Percentiles rank a stretch among this genome's conserved stretches.
Conservation (phyloP, 2,797 vertebrate species). For the Ceryle rudis region DNA sequence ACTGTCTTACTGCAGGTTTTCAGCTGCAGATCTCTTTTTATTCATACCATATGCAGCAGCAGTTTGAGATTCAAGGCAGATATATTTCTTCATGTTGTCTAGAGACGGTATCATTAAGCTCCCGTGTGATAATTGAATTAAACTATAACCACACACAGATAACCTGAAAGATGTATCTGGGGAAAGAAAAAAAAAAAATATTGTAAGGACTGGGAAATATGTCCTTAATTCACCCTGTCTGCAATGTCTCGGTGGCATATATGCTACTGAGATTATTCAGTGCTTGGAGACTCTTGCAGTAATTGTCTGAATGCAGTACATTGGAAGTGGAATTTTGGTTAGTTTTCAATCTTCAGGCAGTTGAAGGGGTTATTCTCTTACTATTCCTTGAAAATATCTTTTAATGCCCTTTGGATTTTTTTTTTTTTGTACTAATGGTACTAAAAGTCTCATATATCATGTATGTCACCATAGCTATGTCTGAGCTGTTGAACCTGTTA, state of each 20-base stretch:
- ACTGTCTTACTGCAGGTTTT: conserved; percentile 85
- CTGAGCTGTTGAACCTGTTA: background rate
- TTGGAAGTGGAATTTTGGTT: conserved; percentile 36
- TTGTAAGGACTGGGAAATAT: conserved; percentile 56
- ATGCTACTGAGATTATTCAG: background rate
- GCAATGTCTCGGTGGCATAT: background rate
- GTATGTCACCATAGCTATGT: background rate
- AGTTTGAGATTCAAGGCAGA: conserved; percentile 78
- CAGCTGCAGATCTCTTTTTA: conserved; percentile 81
- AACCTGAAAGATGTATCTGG: conserved; percentile 58
- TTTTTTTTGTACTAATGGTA: background rate
- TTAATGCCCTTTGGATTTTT: background rate
- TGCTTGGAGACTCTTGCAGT: conserved; percentile 39
- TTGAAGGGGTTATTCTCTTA: conserved; percentile 1
- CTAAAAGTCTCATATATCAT: background rate
- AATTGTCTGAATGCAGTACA: conserved; percentile 37
- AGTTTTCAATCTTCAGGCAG: conserved; percentile 8
- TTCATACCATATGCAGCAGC: conserved; percentile 83
- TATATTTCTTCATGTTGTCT: conserved; percentile 78
- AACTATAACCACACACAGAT: conserved; percentile 70
- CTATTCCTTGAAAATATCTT: conserved; percentile 9
- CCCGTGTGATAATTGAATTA: conserved; percentile 77
- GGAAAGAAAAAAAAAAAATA: background rate
- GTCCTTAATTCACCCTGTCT: conserved; percentile 62
- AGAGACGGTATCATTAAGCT: conserved; percentile 79